Conservation (phyloP, 2,113 vertebrate species). For the Gnathonemus longibarbis region DNA sequence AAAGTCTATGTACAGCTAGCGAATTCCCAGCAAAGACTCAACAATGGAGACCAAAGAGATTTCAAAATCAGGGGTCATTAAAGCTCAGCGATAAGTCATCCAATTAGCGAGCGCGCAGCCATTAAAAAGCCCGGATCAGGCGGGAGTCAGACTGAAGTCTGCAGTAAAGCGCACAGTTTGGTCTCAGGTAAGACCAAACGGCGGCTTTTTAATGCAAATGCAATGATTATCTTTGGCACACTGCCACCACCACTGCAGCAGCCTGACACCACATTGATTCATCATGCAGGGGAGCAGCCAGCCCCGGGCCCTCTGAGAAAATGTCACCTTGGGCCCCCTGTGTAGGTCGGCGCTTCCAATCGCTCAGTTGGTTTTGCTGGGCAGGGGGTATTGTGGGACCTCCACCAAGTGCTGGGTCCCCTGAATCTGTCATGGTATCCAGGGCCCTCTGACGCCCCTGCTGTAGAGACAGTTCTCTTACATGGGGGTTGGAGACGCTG, state of each 20-base stretch:
- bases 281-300: not conserved
- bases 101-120: not conserved
- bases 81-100: not conserved
- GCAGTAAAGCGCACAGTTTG: not conserved
- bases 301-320: not conserved
- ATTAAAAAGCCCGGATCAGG: not conserved
- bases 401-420: not conserved
- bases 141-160: not conserved
- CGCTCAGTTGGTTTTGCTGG: not conserved
- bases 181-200: not conserved
- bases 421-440: not conserved
- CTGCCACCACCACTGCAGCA: not conserved
- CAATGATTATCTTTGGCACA: not conserved
- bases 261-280: too few relatives aligned
- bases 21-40: not conserved
- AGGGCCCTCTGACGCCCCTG: not conserved
- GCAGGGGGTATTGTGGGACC: not conserved
- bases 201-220: not conserved
- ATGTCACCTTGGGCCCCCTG: not conserved
- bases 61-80: slow-evolving; percentile 4
- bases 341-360: not conserved
- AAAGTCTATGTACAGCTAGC: not conserved
- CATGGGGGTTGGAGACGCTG: not conserved
- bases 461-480: not conserved
- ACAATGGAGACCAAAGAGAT: not conserved